Percentiles rank a stretch among this genome's conserved stretches.
phyloP scores from a whole-genome alignment of 1,140 invertebrate genomes.

The Euwallacea similis region DNA sequence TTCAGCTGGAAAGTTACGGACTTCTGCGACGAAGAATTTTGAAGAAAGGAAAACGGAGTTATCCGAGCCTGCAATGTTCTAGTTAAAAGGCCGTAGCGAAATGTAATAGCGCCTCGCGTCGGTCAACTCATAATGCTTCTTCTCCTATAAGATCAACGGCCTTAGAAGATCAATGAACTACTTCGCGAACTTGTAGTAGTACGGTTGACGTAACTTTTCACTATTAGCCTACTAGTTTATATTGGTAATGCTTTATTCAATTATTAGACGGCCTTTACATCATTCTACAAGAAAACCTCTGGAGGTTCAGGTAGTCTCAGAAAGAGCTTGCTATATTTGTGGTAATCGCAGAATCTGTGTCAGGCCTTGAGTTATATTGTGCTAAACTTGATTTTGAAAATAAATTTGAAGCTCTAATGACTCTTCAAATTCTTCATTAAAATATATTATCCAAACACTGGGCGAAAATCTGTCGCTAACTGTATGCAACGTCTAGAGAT shows the following conservation, averaged over 20 bases:
- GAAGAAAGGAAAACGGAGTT: slow-evolving; percentile 10
- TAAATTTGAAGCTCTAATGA: no score
- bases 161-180: slow-evolving; percentile 44
- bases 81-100: slow-evolving; percentile 31
- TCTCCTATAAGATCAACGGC: slow-evolving; percentile 43
- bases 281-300: no score
- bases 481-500: no score
- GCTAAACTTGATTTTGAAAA: no score
- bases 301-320: no score
- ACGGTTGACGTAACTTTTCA: slow-evolving; percentile 28
- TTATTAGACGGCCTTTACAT: no score
- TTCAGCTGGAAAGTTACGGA: slow-evolving; percentile 8
- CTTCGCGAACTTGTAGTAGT: slow-evolving; percentile 23
- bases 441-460: no score
- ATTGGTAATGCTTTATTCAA: neutral
- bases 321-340: no score
- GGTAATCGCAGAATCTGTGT: no score
- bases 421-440: no score
- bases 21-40: neutral
- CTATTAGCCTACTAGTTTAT: slow-evolving; percentile 35
- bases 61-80: slow-evolving; percentile 27
- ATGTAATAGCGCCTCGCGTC: slow-evolving; percentile 19
- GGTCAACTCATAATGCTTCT: slow-evolving; percentile 33
- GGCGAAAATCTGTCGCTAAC: no score
- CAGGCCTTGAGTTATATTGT: no score